phyloP scores from a whole-genome alignment of 2,888 invertebrate genomes.

The Encarsia formosa region DNA sequence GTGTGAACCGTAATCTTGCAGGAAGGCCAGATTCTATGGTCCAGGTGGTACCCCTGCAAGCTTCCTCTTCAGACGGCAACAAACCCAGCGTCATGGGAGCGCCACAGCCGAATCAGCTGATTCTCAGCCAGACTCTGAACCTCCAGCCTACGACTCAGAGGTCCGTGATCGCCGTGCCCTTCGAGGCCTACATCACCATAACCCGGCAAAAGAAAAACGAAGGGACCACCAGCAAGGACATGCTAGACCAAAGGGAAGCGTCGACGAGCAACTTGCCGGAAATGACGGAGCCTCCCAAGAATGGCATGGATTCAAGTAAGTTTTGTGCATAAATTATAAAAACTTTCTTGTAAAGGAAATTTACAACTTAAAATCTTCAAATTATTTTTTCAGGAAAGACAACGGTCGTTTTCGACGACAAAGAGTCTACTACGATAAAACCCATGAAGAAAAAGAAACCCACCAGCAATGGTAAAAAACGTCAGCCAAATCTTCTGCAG shows the following conservation, averaged over 20 bases:
- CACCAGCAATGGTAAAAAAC: neutral
- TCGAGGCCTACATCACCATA: conserved; percentile 46
- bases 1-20: too few relatives aligned
- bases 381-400: conserved; percentile 4
- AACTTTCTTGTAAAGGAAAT: neutral
- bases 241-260: neutral
- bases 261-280: conserved; percentile 6
- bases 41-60: too few relatives aligned
- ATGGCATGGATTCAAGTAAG: conserved; percentile 4
- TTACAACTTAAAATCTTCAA: neutral
- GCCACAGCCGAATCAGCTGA: neutral
- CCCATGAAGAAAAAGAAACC: conserved; percentile 13
- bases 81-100: too few relatives aligned
- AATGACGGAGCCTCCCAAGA: neutral
- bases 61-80: too few relatives aligned
- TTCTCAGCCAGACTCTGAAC: neutral
- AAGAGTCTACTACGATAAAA: neutral
- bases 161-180: conserved; percentile 44
- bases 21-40: too few relatives aligned
- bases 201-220: conserved; percentile 25
- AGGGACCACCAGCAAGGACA: neutral
- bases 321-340: neutral
- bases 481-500: neutral
- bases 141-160: conserved; percentile 11
- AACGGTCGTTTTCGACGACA: conserved; percentile 6